Base-by-base conservation (phyloP, 2,113 vertebrate species). In the Heptranchias perlo region DNA sequence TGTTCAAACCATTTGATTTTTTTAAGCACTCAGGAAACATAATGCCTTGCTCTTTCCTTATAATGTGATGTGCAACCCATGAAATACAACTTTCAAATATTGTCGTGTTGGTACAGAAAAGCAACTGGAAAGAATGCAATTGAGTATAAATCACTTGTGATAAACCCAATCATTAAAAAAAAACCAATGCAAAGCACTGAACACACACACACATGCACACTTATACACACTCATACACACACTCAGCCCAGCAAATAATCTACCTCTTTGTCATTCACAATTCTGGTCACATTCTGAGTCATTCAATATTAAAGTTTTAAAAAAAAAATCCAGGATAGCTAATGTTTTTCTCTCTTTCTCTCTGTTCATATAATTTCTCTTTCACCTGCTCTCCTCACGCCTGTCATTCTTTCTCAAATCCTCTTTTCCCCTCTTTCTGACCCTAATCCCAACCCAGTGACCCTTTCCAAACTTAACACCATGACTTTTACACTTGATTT, bases 401-500 rank as follows among this genome's bases (percentile, higher is more conserved):
- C n/a, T 93, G 87, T 84, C 47, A 62, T 73, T 67, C 58, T 64
- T 78, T 3, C 0, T 95, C 39, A 82, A 96, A 96, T 96, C 94
- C 97, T 97, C 97, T 97, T 97, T 96, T 97, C 96, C 96, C 96
- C 97, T 97, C 97, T 97, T 96, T 96, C 96, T 97, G 98, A 98
- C 98, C 98, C 94, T 98, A 97, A 97, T 96, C 97, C 97, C 97
- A 97, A 98, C 98, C 96, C 98, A 97, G 97, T 98, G 97, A 98
- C 98, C 98, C 97, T 97, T 97, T 97, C 97, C 96, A 96, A 97
- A 97, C 97, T 97, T 98, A 97, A 98, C 97, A 97, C 97, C 97
- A 97, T 97, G 96, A 97, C 97, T 98, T 98, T 98, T 98, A 98
- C 97, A 97, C 97, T 97, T 98, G 98, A 98, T 98, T 98, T 98